Conservation (phyloP, 2,113 vertebrate genomes). For the Anoura caudifer region DNA sequence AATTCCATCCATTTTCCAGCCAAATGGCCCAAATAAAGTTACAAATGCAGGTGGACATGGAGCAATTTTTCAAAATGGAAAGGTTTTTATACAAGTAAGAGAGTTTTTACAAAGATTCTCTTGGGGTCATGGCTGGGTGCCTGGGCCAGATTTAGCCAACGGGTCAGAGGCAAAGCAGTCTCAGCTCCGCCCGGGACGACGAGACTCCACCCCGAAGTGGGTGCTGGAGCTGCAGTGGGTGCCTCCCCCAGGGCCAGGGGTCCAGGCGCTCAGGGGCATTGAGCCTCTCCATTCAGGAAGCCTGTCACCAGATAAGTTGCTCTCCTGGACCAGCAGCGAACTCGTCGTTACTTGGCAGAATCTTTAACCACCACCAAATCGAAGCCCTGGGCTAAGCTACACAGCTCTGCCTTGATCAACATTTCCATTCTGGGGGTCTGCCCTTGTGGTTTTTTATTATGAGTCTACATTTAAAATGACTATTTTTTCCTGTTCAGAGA, state of each 20-base stretch:
- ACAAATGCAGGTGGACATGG: neutral
- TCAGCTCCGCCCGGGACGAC: neutral
- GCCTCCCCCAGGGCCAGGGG: neutral
- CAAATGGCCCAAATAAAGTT: slow-evolving; percentile 55
- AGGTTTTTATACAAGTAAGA: slow-evolving; percentile 65
- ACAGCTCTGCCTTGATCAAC: neutral
- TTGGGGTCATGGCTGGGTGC: neutral
- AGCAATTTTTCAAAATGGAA: slow-evolving; percentile 49
- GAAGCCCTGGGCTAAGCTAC: neutral
- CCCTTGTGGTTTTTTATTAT: neutral
- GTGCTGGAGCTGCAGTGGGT: neutral
- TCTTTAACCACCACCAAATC: neutral
- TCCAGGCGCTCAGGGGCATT: neutral
- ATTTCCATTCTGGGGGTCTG: neutral
- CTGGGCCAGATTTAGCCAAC: slow-evolving; percentile 32
- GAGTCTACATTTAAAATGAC: neutral
- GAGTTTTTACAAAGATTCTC: slow-evolving; percentile 30
- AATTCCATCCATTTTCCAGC: slow-evolving; percentile 34
- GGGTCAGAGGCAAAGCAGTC: neutral
- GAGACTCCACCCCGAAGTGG: neutral
- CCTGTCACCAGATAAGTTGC: neutral
- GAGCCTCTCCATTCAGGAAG: neutral
- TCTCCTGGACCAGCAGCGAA: neutral
- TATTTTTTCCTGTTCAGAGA: neutral
- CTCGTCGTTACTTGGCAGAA: neutral